These are phyloP conservation scores for Epiblema foenella DNA, from an alignment of 2,888 invertebrate genomes.

Conservation along the genomic window DNA sequence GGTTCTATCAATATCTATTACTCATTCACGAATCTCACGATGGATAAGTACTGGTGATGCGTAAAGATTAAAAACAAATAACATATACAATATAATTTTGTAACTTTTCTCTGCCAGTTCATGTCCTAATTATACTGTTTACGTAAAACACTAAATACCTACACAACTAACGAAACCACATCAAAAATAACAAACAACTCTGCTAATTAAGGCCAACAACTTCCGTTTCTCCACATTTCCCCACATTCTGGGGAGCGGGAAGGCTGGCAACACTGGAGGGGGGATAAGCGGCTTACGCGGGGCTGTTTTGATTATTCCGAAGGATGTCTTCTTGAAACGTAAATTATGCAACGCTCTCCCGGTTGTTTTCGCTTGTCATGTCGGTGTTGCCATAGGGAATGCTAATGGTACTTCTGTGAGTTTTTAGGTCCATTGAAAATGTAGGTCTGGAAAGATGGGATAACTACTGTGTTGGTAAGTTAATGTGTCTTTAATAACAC, in stretches of 20 bases:
- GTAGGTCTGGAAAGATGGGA: conserved; percentile 14
- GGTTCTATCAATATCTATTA: too few species aligned
- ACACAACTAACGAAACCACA: conserved; percentile 50
- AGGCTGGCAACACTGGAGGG: conserved; percentile 50
- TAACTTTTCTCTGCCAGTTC: not conserved
- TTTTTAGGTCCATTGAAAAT: conserved; percentile 17
- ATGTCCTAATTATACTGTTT: not conserved
- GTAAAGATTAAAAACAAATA: too few species aligned
- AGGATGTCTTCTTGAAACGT: conserved; percentile 82
- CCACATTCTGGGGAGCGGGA: conserved; percentile 64
- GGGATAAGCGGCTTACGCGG: conserved; percentile 75
- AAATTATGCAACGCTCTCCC: conserved; percentile 77
- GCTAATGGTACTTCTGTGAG: conserved; percentile 29
- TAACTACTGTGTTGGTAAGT: not conserved
- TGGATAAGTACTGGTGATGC: too few species aligned
- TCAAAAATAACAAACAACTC: conserved; percentile 68
- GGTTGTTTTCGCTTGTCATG: conserved; percentile 46
- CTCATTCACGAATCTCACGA: too few species aligned
- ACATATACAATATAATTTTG: too few species aligned
- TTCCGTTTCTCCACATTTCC: conserved; percentile 62
- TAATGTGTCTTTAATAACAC: not conserved
- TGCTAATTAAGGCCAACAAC: conserved; percentile 82
- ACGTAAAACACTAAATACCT: conserved; percentile 26
- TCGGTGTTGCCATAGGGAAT: conserved; percentile 44
- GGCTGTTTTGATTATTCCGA: conserved; percentile 84